Percentiles rank a stretch among this genome's conserved stretches.
These are phyloP conservation scores for Illadopsis cleaveri DNA, from an alignment of 2,113 vertebrate genomes.

Conservation along the genomic window DNA sequence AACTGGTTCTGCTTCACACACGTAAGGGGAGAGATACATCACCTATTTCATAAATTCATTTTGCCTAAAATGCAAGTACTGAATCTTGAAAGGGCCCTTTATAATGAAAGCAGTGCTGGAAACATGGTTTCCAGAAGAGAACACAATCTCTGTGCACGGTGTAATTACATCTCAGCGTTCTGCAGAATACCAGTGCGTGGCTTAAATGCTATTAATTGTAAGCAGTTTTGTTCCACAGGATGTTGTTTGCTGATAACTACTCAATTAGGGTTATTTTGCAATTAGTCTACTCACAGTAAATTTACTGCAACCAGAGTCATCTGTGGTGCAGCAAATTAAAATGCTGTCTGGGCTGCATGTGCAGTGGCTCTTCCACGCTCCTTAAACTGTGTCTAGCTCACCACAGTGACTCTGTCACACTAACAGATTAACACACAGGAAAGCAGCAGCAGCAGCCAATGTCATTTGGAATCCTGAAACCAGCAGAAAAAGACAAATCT, in stretches of 20 bases:
- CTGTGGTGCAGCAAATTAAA: conserved; percentile 67
- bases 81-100: neutral
- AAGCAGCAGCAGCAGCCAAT: neutral
- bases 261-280: conserved; percentile 83
- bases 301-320: conserved; percentile 72
- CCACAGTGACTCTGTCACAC: neutral
- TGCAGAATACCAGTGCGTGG: conserved; percentile 67
- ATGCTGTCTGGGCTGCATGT: conserved; percentile 19
- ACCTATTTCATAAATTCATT: neutral
- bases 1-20: neutral
- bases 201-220: conserved; percentile 79
- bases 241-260: conserved; percentile 79
- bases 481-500: neutral
- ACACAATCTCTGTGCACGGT: conserved; percentile 46
- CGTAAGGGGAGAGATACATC: neutral
- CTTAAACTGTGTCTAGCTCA: conserved; percentile 22
- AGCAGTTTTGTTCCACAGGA: conserved; percentile 76
- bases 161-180: conserved; percentile 71
- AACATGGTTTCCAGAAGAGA: conserved; percentile 55
- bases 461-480: neutral
- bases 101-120: conserved; percentile 35
- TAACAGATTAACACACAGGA: neutral
- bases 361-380: conserved; percentile 46
- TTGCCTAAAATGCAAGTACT: neutral
- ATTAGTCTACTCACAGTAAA: conserved; percentile 81